Conservation (phyloP, 2,113 vertebrate genomes). For the Nymphicus hollandicus region DNA sequence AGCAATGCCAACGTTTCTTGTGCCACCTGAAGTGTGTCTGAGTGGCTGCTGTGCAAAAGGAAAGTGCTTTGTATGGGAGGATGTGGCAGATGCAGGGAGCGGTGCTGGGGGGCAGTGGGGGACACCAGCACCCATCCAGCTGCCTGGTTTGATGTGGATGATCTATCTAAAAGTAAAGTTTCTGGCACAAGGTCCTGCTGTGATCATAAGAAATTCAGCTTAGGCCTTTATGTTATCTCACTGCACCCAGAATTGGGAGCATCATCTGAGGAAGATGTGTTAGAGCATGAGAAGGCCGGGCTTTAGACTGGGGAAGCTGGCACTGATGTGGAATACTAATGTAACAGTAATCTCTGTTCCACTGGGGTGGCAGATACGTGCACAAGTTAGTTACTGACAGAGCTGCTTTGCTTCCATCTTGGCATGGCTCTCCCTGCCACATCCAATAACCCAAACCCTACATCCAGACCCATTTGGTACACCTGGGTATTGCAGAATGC, state of each 20-base stretch:
- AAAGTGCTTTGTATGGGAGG: rapidly evolving
- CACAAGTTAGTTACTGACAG: not conserved
- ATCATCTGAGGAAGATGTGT: not conserved
- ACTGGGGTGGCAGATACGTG: not conserved
- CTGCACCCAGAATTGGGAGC: not conserved
- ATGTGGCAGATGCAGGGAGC: not conserved
- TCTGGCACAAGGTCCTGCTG: not conserved
- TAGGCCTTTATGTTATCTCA: not conserved
- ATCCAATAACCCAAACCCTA: not conserved
- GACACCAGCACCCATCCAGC: not conserved
- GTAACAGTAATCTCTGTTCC: not conserved
- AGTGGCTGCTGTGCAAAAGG: not conserved
- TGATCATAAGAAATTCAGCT: not conserved
- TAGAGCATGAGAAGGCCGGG: not conserved
- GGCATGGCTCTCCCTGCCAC: not conserved
- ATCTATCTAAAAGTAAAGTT: not conserved
- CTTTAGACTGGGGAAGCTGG: not conserved
- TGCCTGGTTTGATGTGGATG: not conserved
- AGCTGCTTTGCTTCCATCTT: not conserved
- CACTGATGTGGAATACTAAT: not conserved
- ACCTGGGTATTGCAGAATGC: rapidly evolving
- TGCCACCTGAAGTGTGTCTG: not conserved
- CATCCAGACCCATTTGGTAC: rapidly evolving
- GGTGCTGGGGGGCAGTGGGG: not conserved
- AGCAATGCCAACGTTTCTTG: not conserved